Conservation (phyloP, 2,888 invertebrate species). For the Trissolcus japonicus region DNA sequence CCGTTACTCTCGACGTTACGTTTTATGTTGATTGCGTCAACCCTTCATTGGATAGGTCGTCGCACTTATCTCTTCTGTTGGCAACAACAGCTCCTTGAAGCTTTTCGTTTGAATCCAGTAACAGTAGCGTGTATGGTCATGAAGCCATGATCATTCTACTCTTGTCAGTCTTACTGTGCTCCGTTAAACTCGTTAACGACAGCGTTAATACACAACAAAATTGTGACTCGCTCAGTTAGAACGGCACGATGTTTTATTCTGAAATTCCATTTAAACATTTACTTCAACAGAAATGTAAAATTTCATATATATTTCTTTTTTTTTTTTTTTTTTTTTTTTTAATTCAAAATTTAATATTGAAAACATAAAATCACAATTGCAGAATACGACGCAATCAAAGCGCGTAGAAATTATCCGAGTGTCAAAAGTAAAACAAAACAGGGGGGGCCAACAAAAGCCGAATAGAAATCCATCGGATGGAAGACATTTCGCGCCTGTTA, state of each 20-base stretch:
- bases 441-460: constrained; percentile 63
- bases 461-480: constrained; percentile 70
- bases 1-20: constrained; percentile 74
- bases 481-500: constrained; percentile 67
- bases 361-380: background rate
- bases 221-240: constrained; percentile 53
- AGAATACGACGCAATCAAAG: constrained; percentile 50
- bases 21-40: constrained; percentile 76
- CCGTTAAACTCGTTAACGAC: constrained; percentile 58
- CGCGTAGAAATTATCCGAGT: constrained; percentile 61
- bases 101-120: constrained; percentile 51
- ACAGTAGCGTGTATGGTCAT: constrained; percentile 51
- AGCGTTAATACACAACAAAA: constrained; percentile 58
- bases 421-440: constrained; percentile 63
- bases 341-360: background rate
- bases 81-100: constrained; percentile 39
- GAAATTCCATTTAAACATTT: constrained; percentile 57
- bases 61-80: constrained; percentile 73
- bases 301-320: background rate
- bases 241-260: constrained; percentile 46
- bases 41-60: constrained; percentile 76
- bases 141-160: constrained; percentile 55
- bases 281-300: background rate
- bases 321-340: background rate
- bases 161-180: constrained; percentile 53